Percentiles rank a stretch among this genome's conserved stretches.
Conservation (phyloP, 2,888 invertebrate species). For the Eupithecia vulgata region DNA sequence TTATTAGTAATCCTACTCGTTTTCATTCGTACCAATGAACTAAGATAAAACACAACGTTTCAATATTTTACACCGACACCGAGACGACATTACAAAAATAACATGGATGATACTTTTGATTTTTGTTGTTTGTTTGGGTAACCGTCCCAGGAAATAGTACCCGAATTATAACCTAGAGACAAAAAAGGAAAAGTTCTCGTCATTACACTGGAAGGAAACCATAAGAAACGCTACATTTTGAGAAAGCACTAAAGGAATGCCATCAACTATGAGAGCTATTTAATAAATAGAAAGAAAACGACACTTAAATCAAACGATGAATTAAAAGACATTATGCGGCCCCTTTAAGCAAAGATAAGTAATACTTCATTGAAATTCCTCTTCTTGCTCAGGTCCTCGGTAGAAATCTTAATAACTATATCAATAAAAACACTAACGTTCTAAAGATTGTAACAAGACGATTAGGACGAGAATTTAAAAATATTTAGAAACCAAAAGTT, state of each 20-base stretch:
- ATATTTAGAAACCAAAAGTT: background rate
- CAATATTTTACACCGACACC: background rate
- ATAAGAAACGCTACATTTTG: background rate
- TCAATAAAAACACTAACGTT: background rate
- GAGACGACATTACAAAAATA: background rate
- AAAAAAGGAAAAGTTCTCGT: background rate
- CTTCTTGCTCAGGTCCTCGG: conserved; percentile 1
- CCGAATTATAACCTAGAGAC: background rate
- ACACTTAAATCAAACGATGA: background rate
- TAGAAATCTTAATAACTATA: background rate
- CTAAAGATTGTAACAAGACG: background rate
- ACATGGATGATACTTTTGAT: conserved; percentile 4
- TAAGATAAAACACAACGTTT: background rate
- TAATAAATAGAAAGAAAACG: background rate
- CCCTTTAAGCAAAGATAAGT: background rate
- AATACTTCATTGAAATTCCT: background rate
- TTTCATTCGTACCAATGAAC: too few relatives aligned
- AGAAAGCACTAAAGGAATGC: background rate
- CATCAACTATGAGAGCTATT: background rate
- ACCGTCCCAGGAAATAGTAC: background rate
- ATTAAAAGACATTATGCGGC: background rate
- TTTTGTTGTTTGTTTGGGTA: background rate
- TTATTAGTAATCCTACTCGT: background rate
- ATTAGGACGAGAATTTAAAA: background rate
- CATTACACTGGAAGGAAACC: background rate